Base-by-base conservation (phyloP, 2,888 invertebrate species). In the Escarpia spicata region DNA sequence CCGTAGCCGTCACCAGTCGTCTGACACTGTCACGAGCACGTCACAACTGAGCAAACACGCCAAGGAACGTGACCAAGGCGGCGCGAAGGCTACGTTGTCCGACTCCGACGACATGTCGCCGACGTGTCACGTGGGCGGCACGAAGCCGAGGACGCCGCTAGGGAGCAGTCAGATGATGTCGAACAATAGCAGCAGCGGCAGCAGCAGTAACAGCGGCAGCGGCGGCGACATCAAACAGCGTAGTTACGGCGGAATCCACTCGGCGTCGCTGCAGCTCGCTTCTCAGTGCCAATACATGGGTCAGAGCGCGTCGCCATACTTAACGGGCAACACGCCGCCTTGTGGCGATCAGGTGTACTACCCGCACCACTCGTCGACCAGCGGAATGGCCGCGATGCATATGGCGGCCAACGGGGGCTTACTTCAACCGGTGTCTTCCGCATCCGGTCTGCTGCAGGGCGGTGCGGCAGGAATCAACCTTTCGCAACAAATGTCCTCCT, bases 341-440 rank as follows among this genome's bases (percentile, higher is more conserved):
- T 94, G 94, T 1, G 94, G 93, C 44, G 95, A 95, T 19, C 95
- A 95, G 93, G 93, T 95, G 52, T 95, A 95, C 93, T 96, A 95
- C 93, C 95, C 95, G 4, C 96, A 95, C 93, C 95, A 95, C 93
- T 94, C 95, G 26, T 93, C 95, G 37, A 93, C 95, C 45, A 93
- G 95, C 93, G 93, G 95, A 92, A 93, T 93, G 91, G 94, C 94
- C 12, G 90, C 43, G 9, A 92, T 92, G 92, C 89, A 37, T n/a
- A 91, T 91, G 91, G 91, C 91, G 26, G 91, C 91, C 26, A 45
- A 89, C 91, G 90, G 43, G 31, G 91, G 91, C n/a, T 45, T 91
- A 44, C 90, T 91, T 26, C 58, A 89, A 31, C 92, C 31, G 37
- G n/a, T n/a, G 90, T 31, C 91, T 52, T 45, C 90, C 43, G 45